Evolutionary conservation across 1,140 invertebrate species (phyloP), one percentile per base, ranked within the genome.

Genomic region (Microvelia longipes): DNA sequence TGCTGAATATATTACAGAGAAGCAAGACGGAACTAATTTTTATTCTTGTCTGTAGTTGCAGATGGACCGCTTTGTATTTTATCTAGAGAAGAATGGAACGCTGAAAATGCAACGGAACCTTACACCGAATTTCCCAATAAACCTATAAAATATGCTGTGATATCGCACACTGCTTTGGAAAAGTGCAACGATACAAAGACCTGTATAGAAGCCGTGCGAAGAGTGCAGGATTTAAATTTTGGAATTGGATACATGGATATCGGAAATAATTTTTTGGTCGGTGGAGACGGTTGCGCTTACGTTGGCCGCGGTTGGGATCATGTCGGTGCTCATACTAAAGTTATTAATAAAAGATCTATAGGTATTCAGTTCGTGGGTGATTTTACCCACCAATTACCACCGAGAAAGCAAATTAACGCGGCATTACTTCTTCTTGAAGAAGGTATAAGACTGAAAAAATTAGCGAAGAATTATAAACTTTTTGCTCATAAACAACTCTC

Each of bases 341-440:
- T 81, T 0, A 88, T 87, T 73, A 90, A 91, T 75, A 74, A 73
- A 2, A 84, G 80, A 66, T 83, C 85, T 35, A 81, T 88, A 28
- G 88, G 86, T 30, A 85, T 90, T 62, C 85, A 82, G 1, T 85
- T 90, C 68, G 85, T 92, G 69, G 90, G 90, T 0, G 84, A 82
- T 1, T 89, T 83, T 73, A 83, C 80, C 64, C 77, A 78, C 27
- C 76, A 79, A 15, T 68, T 79, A 30, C 80, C 80, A n/a, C 75
- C 77, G 0, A 11, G 70, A 26, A 71, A 70, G 28, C 78, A 71
- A 62, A 29, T 35, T 25, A 60, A 63, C 1, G 35, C 68, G 5
- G 28, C 60, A 50, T 14, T 2, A 29, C 35, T 50, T 69, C 73
- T 83, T 2, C 74, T 83, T 29, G 72, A 76, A 2, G 76, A 78